These are phyloP conservation scores for Theocolax elegans DNA, from an alignment of 1,140 invertebrate genomes.

Conservation along the genomic window DNA sequence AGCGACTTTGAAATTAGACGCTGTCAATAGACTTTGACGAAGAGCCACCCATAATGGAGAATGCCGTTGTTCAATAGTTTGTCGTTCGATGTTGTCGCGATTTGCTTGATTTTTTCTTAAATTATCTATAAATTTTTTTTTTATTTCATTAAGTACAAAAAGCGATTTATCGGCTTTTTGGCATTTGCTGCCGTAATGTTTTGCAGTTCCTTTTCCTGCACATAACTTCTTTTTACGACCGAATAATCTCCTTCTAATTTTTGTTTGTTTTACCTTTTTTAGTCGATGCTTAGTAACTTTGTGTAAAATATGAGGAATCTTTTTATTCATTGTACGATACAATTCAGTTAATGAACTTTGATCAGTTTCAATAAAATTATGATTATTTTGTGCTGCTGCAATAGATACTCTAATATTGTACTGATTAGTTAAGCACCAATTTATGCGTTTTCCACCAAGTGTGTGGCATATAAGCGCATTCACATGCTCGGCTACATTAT, in stretches of 20 bases:
- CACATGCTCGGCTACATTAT: slow-evolving; percentile 60
- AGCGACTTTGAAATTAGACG: no score
- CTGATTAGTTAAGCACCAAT: slow-evolving; percentile 46
- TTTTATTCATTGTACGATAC: slow-evolving; percentile 7
- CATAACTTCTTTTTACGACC: background rate
- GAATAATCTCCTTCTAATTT: background rate
- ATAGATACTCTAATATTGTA: slow-evolving; percentile 53
- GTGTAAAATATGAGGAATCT: background rate
- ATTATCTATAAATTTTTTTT: no score
- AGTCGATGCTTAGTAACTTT: no score
- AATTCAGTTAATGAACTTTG: no score
- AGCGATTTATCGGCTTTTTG: background rate
- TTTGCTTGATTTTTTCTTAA: slow-evolving; percentile 22
- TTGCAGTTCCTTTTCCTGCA: background rate
- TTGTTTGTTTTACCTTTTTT: background rate
- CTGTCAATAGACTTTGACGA: no score
- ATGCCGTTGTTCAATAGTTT: slow-evolving; percentile 49
- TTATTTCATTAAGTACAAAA: no score
- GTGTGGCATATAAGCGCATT: slow-evolving; percentile 55
- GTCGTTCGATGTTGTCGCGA: slow-evolving; percentile 44
- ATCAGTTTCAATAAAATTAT: no score
- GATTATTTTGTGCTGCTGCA: slow-evolving; percentile 53
- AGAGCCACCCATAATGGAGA: no score
- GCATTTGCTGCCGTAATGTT: background rate
- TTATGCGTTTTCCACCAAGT: slow-evolving; percentile 58